Base-by-base conservation (phyloP, 2,797 vertebrate genomes). In the Babyrousa celebensis region DNA sequence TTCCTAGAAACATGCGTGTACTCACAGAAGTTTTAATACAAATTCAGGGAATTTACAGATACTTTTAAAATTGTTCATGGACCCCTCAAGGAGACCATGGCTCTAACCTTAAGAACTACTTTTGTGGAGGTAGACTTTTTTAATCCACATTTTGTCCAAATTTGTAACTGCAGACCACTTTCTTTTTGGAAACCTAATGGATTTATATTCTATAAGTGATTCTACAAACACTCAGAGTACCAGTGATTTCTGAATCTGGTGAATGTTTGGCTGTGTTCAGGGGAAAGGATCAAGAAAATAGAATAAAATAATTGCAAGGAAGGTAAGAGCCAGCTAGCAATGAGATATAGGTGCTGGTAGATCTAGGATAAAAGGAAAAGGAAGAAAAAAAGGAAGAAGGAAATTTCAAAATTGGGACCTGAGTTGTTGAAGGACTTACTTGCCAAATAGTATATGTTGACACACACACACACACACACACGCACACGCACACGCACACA, bases 141-240 rank as follows among this genome's bases (percentile, higher is more conserved):
- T 23, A 92, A 88, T 65, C 15, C 16, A 6, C 29, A 62, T 60
- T 83, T 89, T 95, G 75, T 86, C 60, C 27, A 60, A 86, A 21
- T 85, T 89, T 95, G 16, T 79, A 70, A 80, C 15, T 85, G 8
- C 10, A 89, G 0, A 84, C 21, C 16, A 89, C n/a, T 86, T 96
- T 93, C 18, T 94, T 94, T 48, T 88, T 89, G 65, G 95, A 89
- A 90, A 27, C n/a, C 52, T 95, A 91, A 43, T 91, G 71, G 36
- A 36, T 94, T 96, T 86, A 84, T 60, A 86, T 96, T 92, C n/a
- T 75, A 60, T 6, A 27, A 32, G 56, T 71, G 36, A 17, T 94
- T 93, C 36, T 88, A 5, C 7, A 86, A 32, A 86, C 32, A 65
- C 4, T 56, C 58, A 82, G 10, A 54, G 23, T 12, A 70, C 29